Evolutionary conservation across 2,888 invertebrate genomes (phyloP), one percentile per base, ranked within the genome.

Genomic region (Torymus auratus): DNA sequence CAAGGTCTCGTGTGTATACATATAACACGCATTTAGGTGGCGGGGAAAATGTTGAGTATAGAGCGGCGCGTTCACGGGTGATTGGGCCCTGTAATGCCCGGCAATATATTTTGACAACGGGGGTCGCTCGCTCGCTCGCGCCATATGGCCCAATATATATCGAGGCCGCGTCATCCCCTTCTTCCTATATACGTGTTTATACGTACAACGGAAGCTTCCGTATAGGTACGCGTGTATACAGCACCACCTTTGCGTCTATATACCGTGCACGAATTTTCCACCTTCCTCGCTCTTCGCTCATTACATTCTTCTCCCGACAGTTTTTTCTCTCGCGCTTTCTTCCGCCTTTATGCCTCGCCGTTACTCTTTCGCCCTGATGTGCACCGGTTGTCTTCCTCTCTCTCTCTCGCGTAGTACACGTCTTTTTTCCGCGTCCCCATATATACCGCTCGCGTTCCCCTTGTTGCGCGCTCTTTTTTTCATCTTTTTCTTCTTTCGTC

Each of bases 51-150:
- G 70, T 73, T 17, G 73, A 15, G 60, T 61, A 12, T 15, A 3
- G 28, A 3, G 28, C 28, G 7, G 7, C 28, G 28, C 12, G 28
- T 80, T 80, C 53, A 80, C 80, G 55, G 74, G 17, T 28, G 70
- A 80, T 80, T 75, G 80, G 80, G 75, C 75, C 73, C 56, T 10
- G 70, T 71, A 80, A 80, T 75, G 67, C 65, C 72, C 65, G n/a
- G 64, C 20, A 50, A 80, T 74, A 73, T 74, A 74, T 79, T 74
- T 75, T 11, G 69, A 58, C 62, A 70, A 60, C 58, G 69, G 73
- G 72, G 68, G 62, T 61, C 52, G 53, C 28, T 28, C 28, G 28
- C 3, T 28, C 17, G 20, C 20, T 53, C 56, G 56, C 62, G 53
- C 70, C 75, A 79, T 79, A 79, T 79, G 79, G 75, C 75, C 70